Base-by-base conservation (phyloP, 2,888 invertebrate species). In the Synergus japonicus region DNA sequence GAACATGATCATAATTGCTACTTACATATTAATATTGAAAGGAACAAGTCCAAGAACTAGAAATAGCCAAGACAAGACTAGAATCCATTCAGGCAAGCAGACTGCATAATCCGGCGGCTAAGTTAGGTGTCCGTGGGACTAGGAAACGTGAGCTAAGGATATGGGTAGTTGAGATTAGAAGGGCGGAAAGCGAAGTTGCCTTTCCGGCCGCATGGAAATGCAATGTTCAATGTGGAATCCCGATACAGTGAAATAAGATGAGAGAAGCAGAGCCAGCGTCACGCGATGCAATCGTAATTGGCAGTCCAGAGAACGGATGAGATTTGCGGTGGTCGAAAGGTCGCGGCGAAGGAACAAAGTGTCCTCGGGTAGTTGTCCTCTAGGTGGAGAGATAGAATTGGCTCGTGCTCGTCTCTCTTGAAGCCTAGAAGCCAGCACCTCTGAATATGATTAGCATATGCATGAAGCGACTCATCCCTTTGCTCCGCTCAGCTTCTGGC, bases 381-480 rank as follows among this genome's bases (percentile, higher is more conserved):
- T 37, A 77, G 60, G 58, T 54, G 67, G 49, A 65, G 66, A 79
- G 81, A 85, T 80, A 84, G 84, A 86, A 86, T 86, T 86, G 84
- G 84, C 83, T 86, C 84, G 84, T 83, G 84, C 83, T 86, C 85
- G 79, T 87, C 87, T 49, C 37, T 86, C 84, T 86, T 60, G 10
- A 18, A 22, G 84, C 84, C 86, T 87, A 82, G 86, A 86, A 86
- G 85, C 86, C 86, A 86, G 84, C 88, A 86, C 86, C 87, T 86
- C 85, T 85, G 89, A 88, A 90, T 89, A 88, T 87, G 87, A 90
- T 90, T 90, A 90, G 88, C 90, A 90, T 90, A 90, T 89, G 89
- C 86, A 90, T 90, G 89, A 90, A 89, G 86, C 86, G 86, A 86
- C 60, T 60, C 60, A 60, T 87, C 87, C 83, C 85, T 82, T 76